Evolutionary conservation across 2,797 vertebrate species (phyloP), one percentile per base, ranked within the genome.

Genomic region (Phrynocephalus forsythii): DNA sequence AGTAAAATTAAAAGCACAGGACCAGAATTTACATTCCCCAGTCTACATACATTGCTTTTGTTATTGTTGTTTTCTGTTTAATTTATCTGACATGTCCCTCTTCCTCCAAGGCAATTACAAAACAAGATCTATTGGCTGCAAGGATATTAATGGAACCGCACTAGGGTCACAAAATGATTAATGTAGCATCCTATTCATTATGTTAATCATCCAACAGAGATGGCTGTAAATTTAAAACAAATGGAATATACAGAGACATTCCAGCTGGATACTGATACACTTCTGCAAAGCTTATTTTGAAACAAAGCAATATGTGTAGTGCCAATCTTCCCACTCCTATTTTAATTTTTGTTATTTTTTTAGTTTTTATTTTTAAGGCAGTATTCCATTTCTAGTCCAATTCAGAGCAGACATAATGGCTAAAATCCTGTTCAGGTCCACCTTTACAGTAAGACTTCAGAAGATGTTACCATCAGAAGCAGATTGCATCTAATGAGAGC

Each of bases 1-100:
- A 94, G 91, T 88, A 84, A 96, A 96, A 96, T 97, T 96, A 96
- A 95, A 96, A 95, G 82, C 91, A 91, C 83, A 77, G 83, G n/a
- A 79, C 93, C 89, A 85, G 94, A 95, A 95, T 94, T 81, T 94
- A 92, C 89, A 94, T 96, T 90, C 78, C 52, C 95, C 85, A 92
- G 93, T 94, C 91, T 94, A 92, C 77, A 94, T 94, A 90, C 90
- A 75, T 92, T 91, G 88, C 89, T 93, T 44, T 94, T 52, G 28
- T 69, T 52, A 8, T 63, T 68, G 52, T 52, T 78, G 20, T 79
- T 50, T 60, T 77, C 93, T 84, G 87, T 93, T 95, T 95, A 92
- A 95, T 95, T 94, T 94, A 92, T 93, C 88, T 92, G 89, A 91
- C 86, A 82, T 92, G 71, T 16, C 91, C 82, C 26, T 11, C 38